Evolutionary conservation across 2,797 vertebrate species (phyloP).

Genomic region (Fratercula arctica): DNA sequence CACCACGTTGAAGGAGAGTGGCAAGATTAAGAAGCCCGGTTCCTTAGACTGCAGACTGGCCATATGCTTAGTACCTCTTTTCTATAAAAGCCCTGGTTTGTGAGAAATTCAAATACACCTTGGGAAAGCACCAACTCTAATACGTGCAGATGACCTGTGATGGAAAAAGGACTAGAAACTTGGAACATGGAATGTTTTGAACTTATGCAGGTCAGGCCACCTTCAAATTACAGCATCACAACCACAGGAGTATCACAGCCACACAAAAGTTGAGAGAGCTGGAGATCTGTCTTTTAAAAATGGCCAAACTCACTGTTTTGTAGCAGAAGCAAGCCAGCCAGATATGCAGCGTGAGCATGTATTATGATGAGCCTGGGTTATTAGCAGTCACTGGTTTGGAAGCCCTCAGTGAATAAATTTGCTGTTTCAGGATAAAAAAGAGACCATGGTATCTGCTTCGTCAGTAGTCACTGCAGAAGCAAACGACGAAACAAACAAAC

Average conservation of each 20-base stretch:
- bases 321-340: not conserved
- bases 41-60: not conserved
- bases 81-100: not conserved
- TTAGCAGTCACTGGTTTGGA: slow-evolving; percentile 22
- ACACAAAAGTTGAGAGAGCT: not conserved
- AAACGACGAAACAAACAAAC: not conserved
- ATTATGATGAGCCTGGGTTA: slow-evolving; percentile 35
- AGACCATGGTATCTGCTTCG: not conserved
- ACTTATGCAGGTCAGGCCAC: not conserved
- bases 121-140: not conserved
- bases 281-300: not conserved
- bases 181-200: not conserved
- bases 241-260: not conserved
- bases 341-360: not conserved
- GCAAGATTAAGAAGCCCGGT: not conserved
- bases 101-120: not conserved
- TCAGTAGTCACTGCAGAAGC: slow-evolving; percentile 26
- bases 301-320: not conserved
- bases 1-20: not conserved
- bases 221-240: not conserved
- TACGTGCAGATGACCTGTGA: not conserved
- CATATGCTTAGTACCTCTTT: not conserved
- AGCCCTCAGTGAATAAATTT: slow-evolving; percentile 39
- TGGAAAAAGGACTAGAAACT: not conserved
- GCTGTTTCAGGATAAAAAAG: slow-evolving; percentile 46